Evolutionary conservation across 2,113 vertebrate species (phyloP).

Genomic region (Marmota monax): DNA sequence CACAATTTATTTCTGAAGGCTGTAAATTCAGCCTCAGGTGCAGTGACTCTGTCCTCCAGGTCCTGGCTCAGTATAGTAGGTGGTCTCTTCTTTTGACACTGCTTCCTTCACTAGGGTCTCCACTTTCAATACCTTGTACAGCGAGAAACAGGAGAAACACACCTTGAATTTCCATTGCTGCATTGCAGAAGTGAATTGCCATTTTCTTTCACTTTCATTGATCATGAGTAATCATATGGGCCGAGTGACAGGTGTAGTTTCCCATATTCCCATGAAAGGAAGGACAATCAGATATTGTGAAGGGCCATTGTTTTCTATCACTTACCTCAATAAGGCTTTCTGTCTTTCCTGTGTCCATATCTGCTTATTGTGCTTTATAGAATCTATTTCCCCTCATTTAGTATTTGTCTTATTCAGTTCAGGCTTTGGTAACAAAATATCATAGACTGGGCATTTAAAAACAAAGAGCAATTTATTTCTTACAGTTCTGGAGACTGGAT

Average conservation of each 20-base stretch:
- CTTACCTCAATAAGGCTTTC: background rate
- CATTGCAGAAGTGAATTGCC: background rate
- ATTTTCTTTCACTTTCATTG: background rate
- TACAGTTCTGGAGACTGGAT: background rate
- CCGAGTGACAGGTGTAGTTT: background rate
- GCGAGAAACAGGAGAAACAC: background rate
- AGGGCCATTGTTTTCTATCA: background rate
- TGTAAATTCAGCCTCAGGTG: background rate
- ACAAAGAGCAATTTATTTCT: background rate
- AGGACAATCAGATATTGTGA: background rate
- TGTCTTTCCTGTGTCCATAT: background rate
- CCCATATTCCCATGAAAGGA: background rate
- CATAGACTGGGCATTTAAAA: background rate
- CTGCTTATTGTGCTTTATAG: background rate
- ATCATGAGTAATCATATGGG: background rate
- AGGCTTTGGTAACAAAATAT: background rate
- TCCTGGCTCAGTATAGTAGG: background rate
- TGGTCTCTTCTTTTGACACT: background rate
- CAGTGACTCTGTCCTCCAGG: background rate
- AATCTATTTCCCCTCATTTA: background rate
- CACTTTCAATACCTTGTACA: background rate
- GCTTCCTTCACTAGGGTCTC: background rate
- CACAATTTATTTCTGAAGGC: background rate
- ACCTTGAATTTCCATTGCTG: background rate
- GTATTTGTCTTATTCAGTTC: background rate